A percentile compares a stretch with the other conserved stretches of the same genome.
Conservation (phyloP, 2,797 vertebrate species). For the Lutjanus campechanus region DNA sequence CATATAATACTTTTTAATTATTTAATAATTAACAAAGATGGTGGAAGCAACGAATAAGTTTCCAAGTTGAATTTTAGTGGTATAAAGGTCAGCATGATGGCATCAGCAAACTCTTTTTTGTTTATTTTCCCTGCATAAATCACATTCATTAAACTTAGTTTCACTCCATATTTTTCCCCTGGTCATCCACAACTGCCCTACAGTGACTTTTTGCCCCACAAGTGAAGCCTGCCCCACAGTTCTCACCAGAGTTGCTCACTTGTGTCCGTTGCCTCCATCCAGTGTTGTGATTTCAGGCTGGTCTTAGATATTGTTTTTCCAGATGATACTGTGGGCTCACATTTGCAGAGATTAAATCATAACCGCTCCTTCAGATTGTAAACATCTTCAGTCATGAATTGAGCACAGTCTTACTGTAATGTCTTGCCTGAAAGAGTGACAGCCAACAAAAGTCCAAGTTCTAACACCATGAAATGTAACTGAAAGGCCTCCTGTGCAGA, state of each 20-base stretch:
- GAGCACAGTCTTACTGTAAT: background rate
- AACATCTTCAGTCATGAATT: background rate
- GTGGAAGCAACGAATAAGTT: no score
- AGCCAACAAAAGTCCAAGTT: background rate
- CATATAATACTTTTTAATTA: no score
- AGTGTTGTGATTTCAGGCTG: background rate
- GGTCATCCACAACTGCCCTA: no score
- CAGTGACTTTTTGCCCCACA: no score
- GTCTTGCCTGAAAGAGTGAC: background rate
- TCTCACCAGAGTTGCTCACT: background rate
- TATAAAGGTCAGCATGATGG: no score
- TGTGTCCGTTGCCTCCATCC: background rate
- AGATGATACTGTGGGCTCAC: background rate
- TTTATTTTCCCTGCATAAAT: no score
- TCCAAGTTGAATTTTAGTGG: no score
- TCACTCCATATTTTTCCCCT: no score
- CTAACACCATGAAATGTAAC: background rate
- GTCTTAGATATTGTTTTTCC: background rate
- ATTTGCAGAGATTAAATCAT: background rate
- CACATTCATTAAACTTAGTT: no score
- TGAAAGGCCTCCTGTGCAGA: background rate
- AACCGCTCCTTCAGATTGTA: background rate
- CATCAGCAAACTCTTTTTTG: no score
- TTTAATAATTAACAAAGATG: no score
- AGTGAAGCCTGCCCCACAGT: no score